These are phyloP conservation scores for Alexandromys oeconomus DNA, from an alignment of 2,797 vertebrate genomes.

Conservation along the genomic window DNA sequence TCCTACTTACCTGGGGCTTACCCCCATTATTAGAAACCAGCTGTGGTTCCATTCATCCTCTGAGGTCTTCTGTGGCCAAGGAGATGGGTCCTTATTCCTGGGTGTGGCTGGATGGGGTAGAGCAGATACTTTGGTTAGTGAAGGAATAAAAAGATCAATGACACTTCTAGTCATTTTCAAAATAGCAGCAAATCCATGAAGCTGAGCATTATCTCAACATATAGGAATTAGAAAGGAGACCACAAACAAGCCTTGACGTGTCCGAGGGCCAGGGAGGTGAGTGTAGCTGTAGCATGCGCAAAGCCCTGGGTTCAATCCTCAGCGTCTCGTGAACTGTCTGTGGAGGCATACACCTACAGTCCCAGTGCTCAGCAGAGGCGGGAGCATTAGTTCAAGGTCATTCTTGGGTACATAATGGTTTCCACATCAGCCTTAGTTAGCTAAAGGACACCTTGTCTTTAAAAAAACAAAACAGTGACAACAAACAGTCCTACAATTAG, in stretches of 20 bases:
- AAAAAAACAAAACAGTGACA: not conserved
- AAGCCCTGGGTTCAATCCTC: not conserved
- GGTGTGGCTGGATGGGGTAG: accelerated
- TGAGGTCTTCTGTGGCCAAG: not conserved
- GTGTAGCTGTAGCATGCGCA: no score
- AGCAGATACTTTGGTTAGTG: not conserved
- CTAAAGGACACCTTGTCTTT: not conserved
- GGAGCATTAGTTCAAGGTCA: not conserved
- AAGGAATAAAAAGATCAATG: not conserved
- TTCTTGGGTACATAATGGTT: not conserved
- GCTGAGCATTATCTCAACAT: not conserved
- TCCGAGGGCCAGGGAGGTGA: not conserved
- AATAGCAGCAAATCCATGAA: not conserved
- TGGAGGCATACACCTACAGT: not conserved
- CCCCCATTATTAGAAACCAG: not conserved
- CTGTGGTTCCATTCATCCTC: not conserved
- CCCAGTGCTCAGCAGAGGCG: not conserved
- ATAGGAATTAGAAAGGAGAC: not conserved
- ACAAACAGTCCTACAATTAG: not conserved
- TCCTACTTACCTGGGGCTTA: not conserved
- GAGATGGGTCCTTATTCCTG: not conserved
- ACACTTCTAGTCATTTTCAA: not conserved
- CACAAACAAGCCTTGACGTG: not conserved
- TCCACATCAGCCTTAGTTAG: not conserved
- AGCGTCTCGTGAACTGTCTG: not conserved